These are phyloP conservation scores for Vulpes vulpes DNA, from an alignment of 2,113 vertebrate species.

Conservation along the genomic window DNA sequence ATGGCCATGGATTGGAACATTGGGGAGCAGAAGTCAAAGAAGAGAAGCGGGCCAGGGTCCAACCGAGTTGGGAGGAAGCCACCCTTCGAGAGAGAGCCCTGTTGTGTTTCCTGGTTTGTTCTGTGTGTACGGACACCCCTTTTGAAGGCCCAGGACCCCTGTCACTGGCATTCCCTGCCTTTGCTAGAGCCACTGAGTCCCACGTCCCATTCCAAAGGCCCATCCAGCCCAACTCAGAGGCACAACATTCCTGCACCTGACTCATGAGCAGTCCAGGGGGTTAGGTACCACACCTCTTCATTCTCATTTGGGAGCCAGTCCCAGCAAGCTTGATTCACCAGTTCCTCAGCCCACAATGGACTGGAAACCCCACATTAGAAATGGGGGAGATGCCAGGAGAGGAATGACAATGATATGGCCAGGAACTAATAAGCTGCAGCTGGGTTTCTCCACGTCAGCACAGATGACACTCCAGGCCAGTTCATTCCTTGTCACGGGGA, in stretches of 20 bases:
- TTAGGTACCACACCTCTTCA: not conserved
- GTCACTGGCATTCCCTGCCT: not conserved
- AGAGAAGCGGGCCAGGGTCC: not conserved
- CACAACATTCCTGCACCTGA: not conserved
- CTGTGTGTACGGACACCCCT: not conserved
- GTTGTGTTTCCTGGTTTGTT: not conserved
- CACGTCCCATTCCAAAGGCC: not conserved
- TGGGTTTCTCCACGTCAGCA: not conserved
- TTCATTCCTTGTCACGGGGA: accelerated
- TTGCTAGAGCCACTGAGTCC: not conserved
- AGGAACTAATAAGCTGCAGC: not conserved
- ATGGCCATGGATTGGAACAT: not conserved
- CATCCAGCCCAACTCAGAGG: not conserved
- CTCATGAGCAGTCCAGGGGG: not conserved
- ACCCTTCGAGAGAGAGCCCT: not conserved
- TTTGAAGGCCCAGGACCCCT: not conserved
- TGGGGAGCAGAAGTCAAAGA: not conserved
- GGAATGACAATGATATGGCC: not conserved
- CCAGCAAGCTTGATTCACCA: not conserved
- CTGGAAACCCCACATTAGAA: not conserved
- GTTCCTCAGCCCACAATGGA: not conserved
- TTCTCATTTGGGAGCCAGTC: not conserved
- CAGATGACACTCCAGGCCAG: accelerated
- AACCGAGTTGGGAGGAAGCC: not conserved
- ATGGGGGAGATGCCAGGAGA: not conserved